Conservation (phyloP, 1,140 invertebrate species). For the Onthophagus taurus region DNA sequence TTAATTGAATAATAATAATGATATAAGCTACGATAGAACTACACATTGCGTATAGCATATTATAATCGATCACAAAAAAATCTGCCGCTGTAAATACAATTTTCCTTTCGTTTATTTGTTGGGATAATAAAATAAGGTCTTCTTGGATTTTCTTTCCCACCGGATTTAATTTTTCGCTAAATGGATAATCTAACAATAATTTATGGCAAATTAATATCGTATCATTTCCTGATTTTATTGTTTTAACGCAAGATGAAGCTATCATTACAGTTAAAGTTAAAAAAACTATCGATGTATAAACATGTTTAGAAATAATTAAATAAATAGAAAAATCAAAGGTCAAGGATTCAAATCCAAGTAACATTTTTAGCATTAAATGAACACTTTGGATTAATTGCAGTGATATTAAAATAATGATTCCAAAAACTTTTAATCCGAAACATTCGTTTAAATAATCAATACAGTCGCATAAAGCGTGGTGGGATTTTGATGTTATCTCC, state of each 20-base stretch:
- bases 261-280: neutral
- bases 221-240: neutral
- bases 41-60: neutral
- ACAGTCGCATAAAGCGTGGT: no score
- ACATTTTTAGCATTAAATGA: neutral
- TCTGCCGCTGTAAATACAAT: neutral
- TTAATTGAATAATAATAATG: neutral
- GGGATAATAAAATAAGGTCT: no score
- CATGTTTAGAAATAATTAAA: neutral
- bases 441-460: constrained; percentile 1
- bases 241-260: neutral
- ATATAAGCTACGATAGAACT: neutral
- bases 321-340: neutral
- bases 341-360: no score
- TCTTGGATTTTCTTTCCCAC: no score
- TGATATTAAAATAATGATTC: neutral
- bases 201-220: neutral
- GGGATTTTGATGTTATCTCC: no score
- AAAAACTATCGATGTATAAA: neutral
- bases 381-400: neutral
- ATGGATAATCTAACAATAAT: neutral
- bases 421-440: neutral
- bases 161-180: no score
- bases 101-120: neutral
- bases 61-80: neutral